Conservation (phyloP, 2,797 vertebrate genomes). For the Cryptoprocta ferox region DNA sequence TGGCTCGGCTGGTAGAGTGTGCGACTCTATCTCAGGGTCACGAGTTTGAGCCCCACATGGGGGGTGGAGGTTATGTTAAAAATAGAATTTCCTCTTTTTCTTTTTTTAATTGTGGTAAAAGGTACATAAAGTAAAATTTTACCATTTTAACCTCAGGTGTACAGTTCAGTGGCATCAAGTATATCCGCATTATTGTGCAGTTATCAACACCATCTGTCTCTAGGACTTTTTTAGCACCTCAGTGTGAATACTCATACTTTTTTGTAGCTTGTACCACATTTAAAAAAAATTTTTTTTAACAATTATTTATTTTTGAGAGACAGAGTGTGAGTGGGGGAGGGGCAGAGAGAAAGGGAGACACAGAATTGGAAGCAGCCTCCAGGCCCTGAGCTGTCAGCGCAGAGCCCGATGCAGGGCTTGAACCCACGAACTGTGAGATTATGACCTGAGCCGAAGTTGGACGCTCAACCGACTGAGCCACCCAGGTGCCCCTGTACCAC, state of each 20-base stretch:
- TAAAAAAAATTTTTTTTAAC: background rate
- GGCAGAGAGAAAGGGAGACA: too few relatives aligned
- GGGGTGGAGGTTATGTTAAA: background rate
- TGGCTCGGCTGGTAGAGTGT: background rate
- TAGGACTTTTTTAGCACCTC: background rate
- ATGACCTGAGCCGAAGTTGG: too few relatives aligned
- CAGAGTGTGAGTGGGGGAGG: too few relatives aligned
- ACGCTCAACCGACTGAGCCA: too few relatives aligned
- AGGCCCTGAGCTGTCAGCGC: too few relatives aligned
- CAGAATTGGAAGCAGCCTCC: too few relatives aligned
- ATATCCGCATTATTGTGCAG: background rate
- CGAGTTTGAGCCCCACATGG: background rate
- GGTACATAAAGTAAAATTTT: background rate
- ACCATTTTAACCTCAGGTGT: background rate
- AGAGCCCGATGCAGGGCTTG: too few relatives aligned
- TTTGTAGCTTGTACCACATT: background rate
- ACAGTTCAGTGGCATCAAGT: background rate
- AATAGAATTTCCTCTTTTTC: background rate
- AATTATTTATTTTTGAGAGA: too few relatives aligned
- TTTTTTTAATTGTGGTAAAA: background rate
- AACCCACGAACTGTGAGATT: too few relatives aligned
- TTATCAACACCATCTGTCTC: background rate
- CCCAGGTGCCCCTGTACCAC: too few relatives aligned
- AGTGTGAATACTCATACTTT: background rate
- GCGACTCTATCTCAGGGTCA: background rate